Base-by-base conservation (phyloP, 2,113 vertebrate species). In the Struthidea cinerea region DNA sequence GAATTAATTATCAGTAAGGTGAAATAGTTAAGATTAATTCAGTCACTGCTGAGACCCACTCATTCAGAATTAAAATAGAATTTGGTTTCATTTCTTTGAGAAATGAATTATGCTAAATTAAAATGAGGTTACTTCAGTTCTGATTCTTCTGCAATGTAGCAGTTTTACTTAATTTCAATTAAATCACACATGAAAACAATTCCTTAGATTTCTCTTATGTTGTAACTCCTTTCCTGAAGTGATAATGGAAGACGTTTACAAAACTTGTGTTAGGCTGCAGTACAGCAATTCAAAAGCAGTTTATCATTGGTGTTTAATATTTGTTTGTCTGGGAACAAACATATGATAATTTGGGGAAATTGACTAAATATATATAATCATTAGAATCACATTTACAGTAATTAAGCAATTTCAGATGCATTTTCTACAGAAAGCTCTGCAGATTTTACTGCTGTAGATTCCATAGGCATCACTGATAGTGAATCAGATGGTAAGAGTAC, bases 1-100 rank as follows among this genome's bases (percentile, higher is more conserved):
- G 11, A 41, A 77, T 86, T 94, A 93, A 94, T 91, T 91, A 86
- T 83, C 75, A 88, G 61, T 16, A 86, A 86, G 75, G 88, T 93
- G 11, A n/a, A 90, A 79, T 20, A 83, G 71, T 74, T 80, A 86
- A 92, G 92, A 85, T 63, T 27, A 92, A 90, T 81, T 84, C 55
- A 59, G 41, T 65, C 75, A 77, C 89, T 70, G 35, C 11, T 88
- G 60, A 78, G 44, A 89, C n/a, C 3, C 21, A 65, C 63, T 93
- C 41, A 87, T 70, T 93, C 69, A 68, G 50, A 93, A 93, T 77
- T 67, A 77, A 85, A 86, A 88, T 10, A 80, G 50, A 76, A 75
- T 80, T 93, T 69, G 33, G 46, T 69, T 92, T 73, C 30, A 80
- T 59, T 86, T 96, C 33, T 59, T 68, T 90, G 14, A 94, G 23